These are phyloP conservation scores for Corvus cornix DNA, from an alignment of 2,113 vertebrate species.

Conservation along the genomic window DNA sequence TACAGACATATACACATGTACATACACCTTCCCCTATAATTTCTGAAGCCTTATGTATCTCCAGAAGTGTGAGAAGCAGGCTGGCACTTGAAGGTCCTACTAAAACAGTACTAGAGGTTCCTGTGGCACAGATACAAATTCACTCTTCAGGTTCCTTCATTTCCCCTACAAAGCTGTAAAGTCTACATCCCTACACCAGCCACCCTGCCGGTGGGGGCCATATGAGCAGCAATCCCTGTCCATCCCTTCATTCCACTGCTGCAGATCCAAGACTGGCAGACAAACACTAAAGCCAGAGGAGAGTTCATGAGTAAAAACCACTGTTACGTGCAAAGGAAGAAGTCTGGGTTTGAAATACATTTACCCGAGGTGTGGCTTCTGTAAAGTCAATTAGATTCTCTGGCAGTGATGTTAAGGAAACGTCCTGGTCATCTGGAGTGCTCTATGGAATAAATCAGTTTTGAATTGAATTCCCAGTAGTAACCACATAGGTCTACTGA, in stretches of 20 bases:
- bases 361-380: slow-evolving; percentile 83
- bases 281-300: background rate
- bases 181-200: background rate
- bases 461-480: slow-evolving; percentile 20
- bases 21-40: background rate
- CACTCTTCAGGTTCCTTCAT: background rate
- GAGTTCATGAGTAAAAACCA: background rate
- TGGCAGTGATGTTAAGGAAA: slow-evolving; percentile 68
- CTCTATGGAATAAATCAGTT: slow-evolving; percentile 76
- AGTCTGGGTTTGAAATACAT: slow-evolving; percentile 44
- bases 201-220: background rate
- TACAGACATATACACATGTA: fast-evolving
- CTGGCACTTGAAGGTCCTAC: background rate
- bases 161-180: background rate
- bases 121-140: background rate
- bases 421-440: slow-evolving; percentile 81
- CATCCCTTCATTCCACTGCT: background rate
- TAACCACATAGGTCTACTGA: background rate
- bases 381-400: slow-evolving; percentile 95
- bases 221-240: background rate
- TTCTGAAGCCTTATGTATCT: background rate
- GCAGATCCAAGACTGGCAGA: background rate
- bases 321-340: background rate
- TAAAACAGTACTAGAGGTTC: background rate
- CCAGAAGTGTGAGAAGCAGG: background rate